Percentiles rank a stretch among this genome's conserved stretches.
Evolutionary conservation across 1,140 invertebrate species (phyloP).

Genomic region (Fopius arisanus): DNA sequence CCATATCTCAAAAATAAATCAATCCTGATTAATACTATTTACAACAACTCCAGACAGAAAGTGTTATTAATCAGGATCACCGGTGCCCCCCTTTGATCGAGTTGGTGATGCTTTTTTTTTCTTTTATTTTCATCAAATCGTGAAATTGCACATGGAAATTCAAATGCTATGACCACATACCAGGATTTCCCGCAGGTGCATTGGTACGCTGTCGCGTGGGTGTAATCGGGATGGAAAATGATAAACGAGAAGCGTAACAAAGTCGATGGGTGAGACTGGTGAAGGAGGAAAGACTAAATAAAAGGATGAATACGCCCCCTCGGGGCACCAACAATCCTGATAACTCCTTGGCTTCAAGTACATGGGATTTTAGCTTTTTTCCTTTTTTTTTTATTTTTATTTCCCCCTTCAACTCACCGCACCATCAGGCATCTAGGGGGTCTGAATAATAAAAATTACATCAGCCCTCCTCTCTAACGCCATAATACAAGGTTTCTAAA

Average conservation of each 20-base stretch:
- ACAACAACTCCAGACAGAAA: constrained; percentile 41
- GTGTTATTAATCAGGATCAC: constrained; percentile 53
- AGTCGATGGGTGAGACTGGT: constrained; percentile 6
- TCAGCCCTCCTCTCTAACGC: background rate
- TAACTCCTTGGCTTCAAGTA: constrained; percentile 1
- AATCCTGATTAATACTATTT: constrained; percentile 56
- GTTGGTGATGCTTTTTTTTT: background rate
- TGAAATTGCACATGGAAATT: constrained; percentile 4
- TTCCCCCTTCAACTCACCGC: background rate
- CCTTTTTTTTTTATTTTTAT: background rate
- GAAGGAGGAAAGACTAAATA: constrained; percentile 3
- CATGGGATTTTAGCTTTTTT: background rate
- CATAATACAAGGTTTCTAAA: constrained; percentile 18
- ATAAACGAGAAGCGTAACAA: constrained; percentile 31
- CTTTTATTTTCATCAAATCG: background rate
- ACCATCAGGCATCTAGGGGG: background rate
- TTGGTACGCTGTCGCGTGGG: constrained; percentile 22
- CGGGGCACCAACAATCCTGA: background rate
- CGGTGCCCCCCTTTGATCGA: background rate
- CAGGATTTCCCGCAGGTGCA: constrained; percentile 4
- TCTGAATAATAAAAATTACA: background rate
- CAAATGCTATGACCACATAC: background rate
- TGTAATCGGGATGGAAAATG: constrained; percentile 31
- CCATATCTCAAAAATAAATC: constrained; percentile 42
- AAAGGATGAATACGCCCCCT: constrained; percentile 14